Base-by-base conservation (phyloP, 1,140 invertebrate species). In the Temnothorax curvispinosus region DNA sequence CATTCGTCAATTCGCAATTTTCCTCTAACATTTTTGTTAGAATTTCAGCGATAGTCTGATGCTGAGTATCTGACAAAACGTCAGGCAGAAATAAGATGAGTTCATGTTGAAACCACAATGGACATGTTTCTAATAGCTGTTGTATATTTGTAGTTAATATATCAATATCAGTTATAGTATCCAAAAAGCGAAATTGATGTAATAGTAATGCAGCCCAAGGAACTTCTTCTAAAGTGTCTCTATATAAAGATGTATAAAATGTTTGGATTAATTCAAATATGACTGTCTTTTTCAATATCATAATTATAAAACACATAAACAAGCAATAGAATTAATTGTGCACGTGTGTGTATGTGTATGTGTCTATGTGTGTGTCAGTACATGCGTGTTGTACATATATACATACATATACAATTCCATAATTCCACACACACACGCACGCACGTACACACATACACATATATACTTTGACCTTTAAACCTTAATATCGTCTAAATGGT, bases 141-240 rank as follows among this genome's bases (percentile, higher is more conserved):
- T 94, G 93, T 5, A 95, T 88, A 44, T 80, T 89, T 2, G 41
- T 67, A 4, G 93, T 93, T 41, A 95, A 87, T 44, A 44, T 8
- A 44, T 92, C 87, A 9, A 94, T 87, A 85, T 93, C 91, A 6
- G 88, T 62, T 58, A 94, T 88, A 38, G 87, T 60, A 85, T 95
- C 94, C 13, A 95, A 85, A 86, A 95, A 95, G n/a, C 94, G 91
- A 54, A 95, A 93, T 64, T 95, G 94, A 41, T 95, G 93, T 0
- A 95, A 58, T 13, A 95, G 56, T 50, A 86, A 44, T 58, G 76
- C 58, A 8, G 93, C 87, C 95, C 94, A 95, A 15, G 93, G 91
- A 18, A 93, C 74, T 76, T 92, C 88, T 13, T 94, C 92, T 27
- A 92, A 78, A 11, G 91, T 91, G 32, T 93, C 91, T 58, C 94